A percentile compares a stretch with the other conserved stretches of the same genome.
phyloP scores from a whole-genome alignment of 2,797 vertebrate genomes.

The Leptoclinus maculatus region DNA sequence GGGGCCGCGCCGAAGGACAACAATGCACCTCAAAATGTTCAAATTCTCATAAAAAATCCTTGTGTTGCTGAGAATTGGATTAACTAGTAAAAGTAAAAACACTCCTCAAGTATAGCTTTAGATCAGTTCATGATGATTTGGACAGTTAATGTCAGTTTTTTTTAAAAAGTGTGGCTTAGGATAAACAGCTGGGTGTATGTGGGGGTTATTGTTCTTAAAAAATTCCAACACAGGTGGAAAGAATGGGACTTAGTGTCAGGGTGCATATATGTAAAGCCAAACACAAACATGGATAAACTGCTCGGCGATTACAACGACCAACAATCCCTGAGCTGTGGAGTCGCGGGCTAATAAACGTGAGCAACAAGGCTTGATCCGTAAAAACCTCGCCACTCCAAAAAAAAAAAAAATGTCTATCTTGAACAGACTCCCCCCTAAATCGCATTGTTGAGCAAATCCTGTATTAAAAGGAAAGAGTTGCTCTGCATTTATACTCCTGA shows the following conservation, averaged over 20 bases:
- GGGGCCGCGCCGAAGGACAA: conserved; percentile 30
- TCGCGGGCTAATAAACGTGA: conserved; percentile 79
- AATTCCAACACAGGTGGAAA: conserved; percentile 47
- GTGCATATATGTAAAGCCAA: conserved; percentile 56
- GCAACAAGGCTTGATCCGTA: conserved; percentile 81
- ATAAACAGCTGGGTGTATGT: conserved; percentile 53
- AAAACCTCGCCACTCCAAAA: conserved; percentile 75
- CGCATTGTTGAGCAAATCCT: conserved; percentile 98
- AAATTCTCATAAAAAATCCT: conserved; percentile 59
- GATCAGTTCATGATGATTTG: conserved; percentile 55
- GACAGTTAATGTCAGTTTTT: conserved; percentile 54
- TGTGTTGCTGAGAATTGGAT: conserved; percentile 63
- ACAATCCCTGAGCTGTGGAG: conserved; percentile 70
- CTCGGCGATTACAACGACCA: conserved; percentile 68
- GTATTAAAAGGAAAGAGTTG: conserved; percentile 93
- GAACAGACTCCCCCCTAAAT: conserved; percentile 93
- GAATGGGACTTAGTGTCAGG: conserved; percentile 69
- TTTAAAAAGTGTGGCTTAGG: conserved; percentile 42
- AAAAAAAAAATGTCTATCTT: conserved; percentile 84
- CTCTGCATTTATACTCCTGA: conserved; percentile 96
- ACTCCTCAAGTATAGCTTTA: conserved; percentile 47
- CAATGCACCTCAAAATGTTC: conserved; percentile 55
- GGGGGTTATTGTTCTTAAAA: conserved; percentile 68
- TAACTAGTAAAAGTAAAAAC: conserved; percentile 51
- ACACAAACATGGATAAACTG: conserved; percentile 78